phyloP scores from a whole-genome alignment of 2,888 invertebrate species.

The Frankliniella intonsa region DNA sequence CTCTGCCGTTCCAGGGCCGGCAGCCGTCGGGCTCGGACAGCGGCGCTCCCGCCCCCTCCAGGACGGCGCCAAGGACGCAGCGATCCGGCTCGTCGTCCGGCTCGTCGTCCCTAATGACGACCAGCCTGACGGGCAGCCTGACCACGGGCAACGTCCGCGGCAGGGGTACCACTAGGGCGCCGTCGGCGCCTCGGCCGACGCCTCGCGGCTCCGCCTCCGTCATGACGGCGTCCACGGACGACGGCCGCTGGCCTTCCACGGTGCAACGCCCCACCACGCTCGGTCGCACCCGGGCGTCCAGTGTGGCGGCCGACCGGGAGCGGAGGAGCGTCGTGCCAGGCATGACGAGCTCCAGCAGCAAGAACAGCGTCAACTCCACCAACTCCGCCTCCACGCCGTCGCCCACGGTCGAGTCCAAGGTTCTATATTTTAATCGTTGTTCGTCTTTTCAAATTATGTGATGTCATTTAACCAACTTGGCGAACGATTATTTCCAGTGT shows the following conservation, averaged over 20 bases:
- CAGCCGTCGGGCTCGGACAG: background rate
- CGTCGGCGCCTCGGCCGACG: background rate
- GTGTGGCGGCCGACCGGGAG: slow-evolving; percentile 43
- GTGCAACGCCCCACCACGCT: slow-evolving; percentile 35
- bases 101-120: background rate
- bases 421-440: background rate
- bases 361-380: slow-evolving; percentile 27
- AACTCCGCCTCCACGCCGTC: slow-evolving; percentile 30
- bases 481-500: background rate
- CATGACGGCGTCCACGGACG: slow-evolving; percentile 47
- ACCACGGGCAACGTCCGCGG: background rate
- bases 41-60: background rate
- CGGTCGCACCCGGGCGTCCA: slow-evolving; percentile 35
- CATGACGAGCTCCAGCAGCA: slow-evolving; percentile 32
- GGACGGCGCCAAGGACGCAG: background rate
- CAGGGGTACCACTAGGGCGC: background rate
- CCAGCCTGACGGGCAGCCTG: slow-evolving; percentile 21
- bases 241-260: slow-evolving; percentile 64
- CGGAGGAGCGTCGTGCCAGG: slow-evolving; percentile 41
- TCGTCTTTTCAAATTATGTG: background rate
- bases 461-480: background rate
- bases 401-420: slow-evolving; percentile 32
- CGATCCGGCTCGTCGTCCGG: background rate
- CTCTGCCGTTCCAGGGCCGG: background rate
- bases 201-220: background rate